Evolutionary conservation across 1,140 invertebrate species (phyloP), one percentile per base, ranked within the genome.

Genomic region (Panonychus citri): DNA sequence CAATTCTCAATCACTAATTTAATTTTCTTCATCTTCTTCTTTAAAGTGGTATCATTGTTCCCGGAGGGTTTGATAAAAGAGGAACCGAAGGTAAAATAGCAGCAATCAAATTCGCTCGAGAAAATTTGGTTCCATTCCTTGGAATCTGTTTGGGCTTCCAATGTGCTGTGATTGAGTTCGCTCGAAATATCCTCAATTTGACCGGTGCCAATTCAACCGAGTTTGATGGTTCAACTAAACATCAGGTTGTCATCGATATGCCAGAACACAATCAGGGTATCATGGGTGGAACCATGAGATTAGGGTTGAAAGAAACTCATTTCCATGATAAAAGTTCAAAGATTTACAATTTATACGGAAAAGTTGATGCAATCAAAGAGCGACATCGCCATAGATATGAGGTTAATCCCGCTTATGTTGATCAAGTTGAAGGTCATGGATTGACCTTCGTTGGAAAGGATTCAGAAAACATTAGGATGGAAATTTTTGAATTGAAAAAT

Each of bases 251-350:
- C 1, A 90, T 98, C 57, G 91, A 98, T 62, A 99, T 99, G 95
- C 90, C 91, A 0, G 95, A 99, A 73, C 88, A 97, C 68, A 86
- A 90, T 70, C 77, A 78, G 5, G 88, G 85, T 1, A 30, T 61
- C n/a, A 81, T 95, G 75, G 95, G 95, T 5, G 95, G 91, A 25
- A 98, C 95, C 0, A 99, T 99, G 95, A 75, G 95, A 57, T 72
- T 99, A 12, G 95, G 95, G 13, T 86, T 83, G 66, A 77, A 90
- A 61, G 78, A 76, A 46, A 98, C 94, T 1, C 70, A 81, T 39
- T 90, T 99, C 63, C 72, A 71, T 17, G 67, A 58, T 19, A 54
- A 66, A 10, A 12, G 26, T 27, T 54, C 24, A 13, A 30, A 25
- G 1, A 17, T 49, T 15, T 42, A 27, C 24, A 57, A 19, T 43